A percentile compares a stretch with the other conserved stretches of the same genome.
Evolutionary conservation across 2,888 invertebrate species (phyloP).

Genomic region (Drosophila peninsularis): DNA sequence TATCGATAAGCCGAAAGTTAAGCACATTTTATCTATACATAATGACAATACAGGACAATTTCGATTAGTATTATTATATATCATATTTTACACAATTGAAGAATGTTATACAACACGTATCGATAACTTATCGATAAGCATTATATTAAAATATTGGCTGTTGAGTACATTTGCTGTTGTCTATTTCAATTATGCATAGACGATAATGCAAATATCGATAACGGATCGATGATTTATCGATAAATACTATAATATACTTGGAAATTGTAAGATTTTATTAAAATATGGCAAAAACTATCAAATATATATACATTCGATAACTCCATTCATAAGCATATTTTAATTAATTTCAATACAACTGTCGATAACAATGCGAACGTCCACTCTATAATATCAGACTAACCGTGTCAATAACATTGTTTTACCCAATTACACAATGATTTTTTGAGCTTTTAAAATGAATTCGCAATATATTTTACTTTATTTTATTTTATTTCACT

Average conservation of each 20-base stretch:
- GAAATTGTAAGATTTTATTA: background rate
- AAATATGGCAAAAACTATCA: background rate
- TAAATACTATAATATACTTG: background rate
- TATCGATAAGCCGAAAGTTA: background rate
- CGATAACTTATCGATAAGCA: background rate
- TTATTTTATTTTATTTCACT: constrained; percentile 1
- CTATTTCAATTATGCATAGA: background rate
- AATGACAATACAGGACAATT: too few species aligned
- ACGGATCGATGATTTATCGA: background rate
- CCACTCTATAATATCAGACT: background rate
- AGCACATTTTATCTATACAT: too few species aligned
- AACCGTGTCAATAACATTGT: background rate
- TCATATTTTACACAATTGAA: too few species aligned
- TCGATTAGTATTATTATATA: too few species aligned
- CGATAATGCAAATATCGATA: background rate
- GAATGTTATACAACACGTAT: too few species aligned
- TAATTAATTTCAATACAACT: background rate
- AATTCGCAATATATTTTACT: background rate
- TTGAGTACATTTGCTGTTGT: too few species aligned
- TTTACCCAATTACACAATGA: background rate
- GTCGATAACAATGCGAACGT: background rate
- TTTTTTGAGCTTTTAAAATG: background rate
- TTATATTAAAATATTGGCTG: too few species aligned
- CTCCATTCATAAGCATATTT: background rate
- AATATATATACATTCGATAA: background rate